Evolutionary conservation across 2,113 vertebrate species (phyloP).

Genomic region (Malurus cyaneus): DNA sequence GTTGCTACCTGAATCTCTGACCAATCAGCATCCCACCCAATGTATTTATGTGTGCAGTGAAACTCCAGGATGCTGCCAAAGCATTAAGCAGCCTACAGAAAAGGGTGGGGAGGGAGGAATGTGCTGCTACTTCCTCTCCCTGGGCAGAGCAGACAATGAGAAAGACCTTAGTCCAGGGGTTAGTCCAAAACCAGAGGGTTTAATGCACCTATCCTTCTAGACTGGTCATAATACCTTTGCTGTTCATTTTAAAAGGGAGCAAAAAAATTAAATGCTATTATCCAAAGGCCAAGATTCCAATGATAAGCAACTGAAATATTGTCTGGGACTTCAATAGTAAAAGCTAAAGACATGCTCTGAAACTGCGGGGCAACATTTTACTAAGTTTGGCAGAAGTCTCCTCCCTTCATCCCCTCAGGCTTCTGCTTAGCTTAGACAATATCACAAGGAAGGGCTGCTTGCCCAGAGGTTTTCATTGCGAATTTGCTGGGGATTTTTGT

Average conservation of each 20-base stretch:
- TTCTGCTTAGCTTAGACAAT: slow-evolving; percentile 57
- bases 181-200: not conserved
- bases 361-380: not conserved
- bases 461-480: slow-evolving; percentile 56
- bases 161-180: not conserved
- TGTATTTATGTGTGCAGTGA: not conserved
- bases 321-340: not conserved
- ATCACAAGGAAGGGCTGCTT: slow-evolving; percentile 63
- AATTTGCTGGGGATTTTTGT: slow-evolving; percentile 53
- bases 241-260: not conserved
- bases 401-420: slow-evolving; percentile 41
- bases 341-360: not conserved
- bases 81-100: slow-evolving; percentile 44
- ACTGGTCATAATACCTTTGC: not conserved
- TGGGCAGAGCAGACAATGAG: not conserved
- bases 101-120: slow-evolving; percentile 24
- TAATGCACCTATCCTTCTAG: not conserved
- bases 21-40: slow-evolving; percentile 11
- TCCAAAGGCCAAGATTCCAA: slow-evolving; percentile 8
- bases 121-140: slow-evolving; percentile 27
- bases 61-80: slow-evolving; percentile 31
- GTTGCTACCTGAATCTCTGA: not conserved
- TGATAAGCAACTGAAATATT: slow-evolving; percentile 3
- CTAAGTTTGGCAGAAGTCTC: slow-evolving; percentile 22
- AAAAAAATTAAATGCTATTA: not conserved